phyloP scores from a whole-genome alignment of 2,797 vertebrate species.

The Scarus forsteni region DNA sequence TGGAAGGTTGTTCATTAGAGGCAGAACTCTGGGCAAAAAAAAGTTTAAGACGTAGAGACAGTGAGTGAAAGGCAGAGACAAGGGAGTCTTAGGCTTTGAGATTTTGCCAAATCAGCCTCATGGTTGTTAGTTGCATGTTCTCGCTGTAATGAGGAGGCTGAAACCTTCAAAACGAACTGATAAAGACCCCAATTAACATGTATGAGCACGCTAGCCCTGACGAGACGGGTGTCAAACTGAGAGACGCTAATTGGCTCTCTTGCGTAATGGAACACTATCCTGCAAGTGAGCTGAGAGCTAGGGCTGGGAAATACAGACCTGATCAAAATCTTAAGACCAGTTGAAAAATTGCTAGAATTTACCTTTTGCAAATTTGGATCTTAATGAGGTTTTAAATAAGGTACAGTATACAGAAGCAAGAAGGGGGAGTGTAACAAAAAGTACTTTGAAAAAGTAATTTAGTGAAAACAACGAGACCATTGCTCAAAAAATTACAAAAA shows the following conservation, averaged over 20 bases:
- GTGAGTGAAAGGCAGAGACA: slow-evolving; percentile 34
- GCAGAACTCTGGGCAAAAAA: not conserved
- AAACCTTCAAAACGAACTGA: slow-evolving; percentile 37
- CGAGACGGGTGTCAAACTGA: slow-evolving; percentile 65
- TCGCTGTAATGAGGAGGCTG: slow-evolving; percentile 54
- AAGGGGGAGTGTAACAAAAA: too few species aligned
- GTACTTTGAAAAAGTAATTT: too few species aligned
- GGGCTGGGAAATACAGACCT: too few species aligned
- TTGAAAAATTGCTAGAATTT: too few species aligned
- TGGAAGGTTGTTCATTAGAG: slow-evolving; percentile 37
- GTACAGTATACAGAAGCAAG: too few species aligned
- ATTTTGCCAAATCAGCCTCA: slow-evolving; percentile 44
- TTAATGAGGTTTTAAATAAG: too few species aligned
- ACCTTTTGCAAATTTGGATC: too few species aligned
- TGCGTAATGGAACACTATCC: slow-evolving; percentile 48
- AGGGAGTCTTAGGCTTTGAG: slow-evolving; percentile 29
- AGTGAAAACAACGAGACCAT: too few species aligned
- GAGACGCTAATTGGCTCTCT: slow-evolving; percentile 71
- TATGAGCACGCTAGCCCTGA: slow-evolving; percentile 61
- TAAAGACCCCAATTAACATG: slow-evolving; percentile 73
- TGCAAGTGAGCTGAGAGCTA: slow-evolving; percentile 40
- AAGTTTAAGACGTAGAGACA: not conserved
- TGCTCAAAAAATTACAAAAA: too few species aligned
- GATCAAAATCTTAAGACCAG: too few species aligned
- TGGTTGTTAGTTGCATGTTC: slow-evolving; percentile 47